Evolutionary conservation across 2,113 vertebrate species (phyloP).

Genomic region (cattle (Bos taurus)): DNA sequence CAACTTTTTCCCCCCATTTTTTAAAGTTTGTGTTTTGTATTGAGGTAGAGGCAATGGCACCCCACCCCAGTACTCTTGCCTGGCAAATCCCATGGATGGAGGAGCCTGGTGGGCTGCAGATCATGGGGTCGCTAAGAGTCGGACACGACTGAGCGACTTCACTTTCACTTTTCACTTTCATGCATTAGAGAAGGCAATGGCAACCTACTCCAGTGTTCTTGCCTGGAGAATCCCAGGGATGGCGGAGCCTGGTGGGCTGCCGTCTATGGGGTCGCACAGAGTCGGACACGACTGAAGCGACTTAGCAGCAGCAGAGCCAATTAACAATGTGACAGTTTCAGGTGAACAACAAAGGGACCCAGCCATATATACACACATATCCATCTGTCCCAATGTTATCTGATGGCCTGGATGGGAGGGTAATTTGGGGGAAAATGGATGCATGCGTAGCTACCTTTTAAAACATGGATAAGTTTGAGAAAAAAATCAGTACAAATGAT

Average conservation of each 20-base stretch:
- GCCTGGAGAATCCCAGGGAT: too few species aligned
- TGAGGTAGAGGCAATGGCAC: neutral
- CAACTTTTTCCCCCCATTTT: fast-evolving
- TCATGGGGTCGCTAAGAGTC: too few species aligned
- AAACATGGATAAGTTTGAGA: neutral
- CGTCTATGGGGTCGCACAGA: too few species aligned
- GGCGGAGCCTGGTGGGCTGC: too few species aligned
- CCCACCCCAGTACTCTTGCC: too few species aligned
- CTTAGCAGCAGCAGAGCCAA: neutral
- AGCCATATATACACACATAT: neutral
- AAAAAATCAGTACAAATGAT: neutral
- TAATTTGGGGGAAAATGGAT: neutral
- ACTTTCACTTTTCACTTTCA: too few species aligned
- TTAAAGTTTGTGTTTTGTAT: neutral
- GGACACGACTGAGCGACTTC: too few species aligned
- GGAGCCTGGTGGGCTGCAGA: too few species aligned
- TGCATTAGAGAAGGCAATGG: too few species aligned
- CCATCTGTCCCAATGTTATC: neutral
- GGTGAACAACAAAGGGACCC: neutral
- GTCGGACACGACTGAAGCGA: too few species aligned
- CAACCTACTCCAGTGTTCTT: too few species aligned
- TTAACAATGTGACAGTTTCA: neutral
- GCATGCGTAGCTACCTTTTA: neutral
- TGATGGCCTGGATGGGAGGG: neutral
- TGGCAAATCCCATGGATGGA: too few species aligned